phyloP scores from a whole-genome alignment of 2,797 vertebrate genomes.

The Artibeus jamaicensis region DNA sequence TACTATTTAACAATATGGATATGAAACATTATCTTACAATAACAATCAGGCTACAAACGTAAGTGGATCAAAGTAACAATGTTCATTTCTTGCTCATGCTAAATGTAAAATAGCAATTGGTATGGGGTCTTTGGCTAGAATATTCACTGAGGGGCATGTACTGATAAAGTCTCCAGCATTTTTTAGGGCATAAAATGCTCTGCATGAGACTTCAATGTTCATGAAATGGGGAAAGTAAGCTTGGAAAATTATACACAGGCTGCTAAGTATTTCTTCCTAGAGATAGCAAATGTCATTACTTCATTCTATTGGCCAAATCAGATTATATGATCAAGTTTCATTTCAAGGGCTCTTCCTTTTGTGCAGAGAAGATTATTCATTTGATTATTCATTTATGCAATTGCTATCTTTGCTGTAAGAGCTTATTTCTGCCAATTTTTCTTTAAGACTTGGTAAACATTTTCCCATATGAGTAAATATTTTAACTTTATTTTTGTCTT shows the following conservation, averaged over 20 bases:
- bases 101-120: neutral
- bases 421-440: neutral
- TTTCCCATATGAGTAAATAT: neutral
- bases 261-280: neutral
- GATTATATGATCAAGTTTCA: neutral
- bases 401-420: neutral
- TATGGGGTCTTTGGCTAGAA: neutral
- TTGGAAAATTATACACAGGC: neutral
- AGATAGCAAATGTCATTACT: neutral
- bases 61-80: neutral
- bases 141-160: neutral
- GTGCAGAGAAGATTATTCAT: neutral
- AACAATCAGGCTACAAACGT: neutral
- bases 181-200: neutral
- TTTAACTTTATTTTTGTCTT: neutral
- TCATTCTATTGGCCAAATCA: neutral
- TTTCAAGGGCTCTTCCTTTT: neutral
- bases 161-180: neutral
- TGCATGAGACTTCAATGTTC: neutral
- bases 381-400: neutral
- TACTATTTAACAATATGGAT: neutral
- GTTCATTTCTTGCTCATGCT: neutral
- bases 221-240: neutral
- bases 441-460: neutral
- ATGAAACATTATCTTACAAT: neutral